phyloP scores from a whole-genome alignment of 1,140 invertebrate species.

The Lucilia cuprina region DNA sequence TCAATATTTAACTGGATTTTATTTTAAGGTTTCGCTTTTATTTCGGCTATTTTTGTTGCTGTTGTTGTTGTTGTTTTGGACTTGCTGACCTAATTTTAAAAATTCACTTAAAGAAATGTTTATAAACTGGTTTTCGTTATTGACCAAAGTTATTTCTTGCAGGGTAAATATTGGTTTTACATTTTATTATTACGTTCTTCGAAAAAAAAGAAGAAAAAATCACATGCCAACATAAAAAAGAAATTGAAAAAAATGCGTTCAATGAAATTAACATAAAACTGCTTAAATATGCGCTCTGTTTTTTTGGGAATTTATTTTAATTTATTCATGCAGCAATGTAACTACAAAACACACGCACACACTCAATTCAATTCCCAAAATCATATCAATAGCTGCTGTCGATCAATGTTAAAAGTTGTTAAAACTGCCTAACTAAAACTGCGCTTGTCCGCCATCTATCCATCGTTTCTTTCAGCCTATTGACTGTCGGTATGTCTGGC shows the following conservation, averaged over 20 bases:
- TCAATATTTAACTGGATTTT: slow-evolving; percentile 16
- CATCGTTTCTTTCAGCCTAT: not conserved
- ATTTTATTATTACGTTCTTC: not conserved
- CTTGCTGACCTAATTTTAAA: slow-evolving; percentile 30
- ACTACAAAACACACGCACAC: not conserved
- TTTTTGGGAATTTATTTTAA: not conserved
- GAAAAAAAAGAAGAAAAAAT: not conserved
- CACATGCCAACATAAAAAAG: not conserved
- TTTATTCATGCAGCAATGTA: not conserved
- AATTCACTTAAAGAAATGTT: not conserved
- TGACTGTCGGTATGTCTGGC: not conserved
- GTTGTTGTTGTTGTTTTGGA: not conserved
- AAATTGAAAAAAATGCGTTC: not conserved
- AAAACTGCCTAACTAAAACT: not conserved
- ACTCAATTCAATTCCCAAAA: too few species aligned
- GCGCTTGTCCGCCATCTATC: not conserved
- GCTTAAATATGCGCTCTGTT: not conserved
- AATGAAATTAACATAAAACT: not conserved
- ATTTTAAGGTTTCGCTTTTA: not conserved
- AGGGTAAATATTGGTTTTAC: not conserved
- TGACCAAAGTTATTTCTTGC: slow-evolving; percentile 1
- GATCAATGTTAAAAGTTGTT: not conserved
- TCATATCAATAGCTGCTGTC: not conserved
- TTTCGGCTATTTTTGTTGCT: not conserved
- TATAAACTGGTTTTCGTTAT: not conserved